Base-by-base conservation (phyloP, 2,797 vertebrate species). In the Argya squamiceps region DNA sequence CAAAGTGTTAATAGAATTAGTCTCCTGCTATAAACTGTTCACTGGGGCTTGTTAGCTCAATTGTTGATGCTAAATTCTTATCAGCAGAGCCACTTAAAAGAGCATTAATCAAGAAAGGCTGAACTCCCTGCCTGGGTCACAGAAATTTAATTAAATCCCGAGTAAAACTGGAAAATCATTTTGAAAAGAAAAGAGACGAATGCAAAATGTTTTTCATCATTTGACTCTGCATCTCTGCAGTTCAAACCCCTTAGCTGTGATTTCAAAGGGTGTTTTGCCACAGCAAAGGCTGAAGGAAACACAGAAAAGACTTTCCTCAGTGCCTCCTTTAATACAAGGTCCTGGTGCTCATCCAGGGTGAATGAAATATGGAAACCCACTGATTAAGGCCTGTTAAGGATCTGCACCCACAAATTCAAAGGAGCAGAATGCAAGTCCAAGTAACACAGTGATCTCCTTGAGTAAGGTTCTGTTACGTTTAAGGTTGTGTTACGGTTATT, bases 21-120 rank as follows among this genome's bases (percentile, higher is more conserved):
- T 76, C 75, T 83, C 55, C 84, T 89, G 79, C 89, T 94, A 87
- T 56, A 95, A 95, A 95, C 93, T 92, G 92, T 79, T 95, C 83
- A 37, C 58, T 92, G 65, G 86, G 92, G 89, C 95, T 96, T 91
- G 91, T 96, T 95, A 96, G 95, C 88, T 93, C 92, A 74, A 84
- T 95, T 93, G 95, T 96, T 94, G 95, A 90, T 84, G 89, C 64
- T 92, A 87, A 94, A 88, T 89, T 96, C 94, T 96, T 95, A 97
- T 97, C 96, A 92, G 96, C 92, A 89, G 91, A 94, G 84, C 39
- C 94, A 96, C 95, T 96, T 97, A 96, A 96, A 97, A 95, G 89
- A 88, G 70, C 84, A 88, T 92, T 96, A 93, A 96, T 97, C 96
- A 94, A 90, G 88, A 85, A 92, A 95, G 58, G 86, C 89, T 95